phyloP scores from a whole-genome alignment of 2,888 invertebrate species.

The Physocephala rufipes region DNA sequence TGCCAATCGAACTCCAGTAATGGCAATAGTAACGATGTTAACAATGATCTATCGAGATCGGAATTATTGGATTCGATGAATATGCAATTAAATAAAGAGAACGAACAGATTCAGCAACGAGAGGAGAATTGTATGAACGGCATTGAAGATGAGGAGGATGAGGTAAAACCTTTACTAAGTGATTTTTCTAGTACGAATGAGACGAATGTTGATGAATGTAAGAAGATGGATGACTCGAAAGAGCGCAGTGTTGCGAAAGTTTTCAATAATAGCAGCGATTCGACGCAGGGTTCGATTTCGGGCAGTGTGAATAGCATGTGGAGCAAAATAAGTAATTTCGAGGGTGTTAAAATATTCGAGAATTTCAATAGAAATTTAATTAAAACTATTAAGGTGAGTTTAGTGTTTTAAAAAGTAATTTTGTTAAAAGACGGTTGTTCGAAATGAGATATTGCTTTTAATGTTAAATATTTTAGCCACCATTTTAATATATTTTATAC shows the following conservation, averaged over 20 bases:
- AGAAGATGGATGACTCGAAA: slow-evolving; percentile 25
- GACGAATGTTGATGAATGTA: slow-evolving; percentile 46
- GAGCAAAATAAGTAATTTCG: slow-evolving; percentile 65
- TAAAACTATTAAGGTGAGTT: slow-evolving; percentile 64
- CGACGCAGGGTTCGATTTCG: slow-evolving; percentile 55
- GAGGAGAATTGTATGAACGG: neutral
- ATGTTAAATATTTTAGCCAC: neutral
- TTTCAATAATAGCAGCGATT: slow-evolving; percentile 35
- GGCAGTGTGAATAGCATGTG: slow-evolving; percentile 65
- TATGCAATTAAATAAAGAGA: too few relatives aligned
- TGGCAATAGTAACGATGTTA: neutral
- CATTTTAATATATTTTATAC: neutral
- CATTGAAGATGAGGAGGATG: slow-evolving; percentile 47
- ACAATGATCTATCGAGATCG: too few relatives aligned
- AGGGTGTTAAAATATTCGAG: slow-evolving; percentile 65
- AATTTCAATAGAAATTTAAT: slow-evolving; percentile 66
- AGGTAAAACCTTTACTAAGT: slow-evolving; percentile 55
- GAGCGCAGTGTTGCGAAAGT: slow-evolving; percentile 7
- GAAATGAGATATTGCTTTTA: too few relatives aligned
- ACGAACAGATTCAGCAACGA: neutral
- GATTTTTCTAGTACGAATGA: slow-evolving; percentile 45
- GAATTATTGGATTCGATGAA: too few relatives aligned
- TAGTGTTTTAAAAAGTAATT: neutral
- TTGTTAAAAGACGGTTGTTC: too few relatives aligned
- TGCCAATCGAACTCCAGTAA: too few relatives aligned